Evolutionary conservation across 1,140 invertebrate genomes (phyloP).

Genomic region (Aphelinus atriplicis): DNA sequence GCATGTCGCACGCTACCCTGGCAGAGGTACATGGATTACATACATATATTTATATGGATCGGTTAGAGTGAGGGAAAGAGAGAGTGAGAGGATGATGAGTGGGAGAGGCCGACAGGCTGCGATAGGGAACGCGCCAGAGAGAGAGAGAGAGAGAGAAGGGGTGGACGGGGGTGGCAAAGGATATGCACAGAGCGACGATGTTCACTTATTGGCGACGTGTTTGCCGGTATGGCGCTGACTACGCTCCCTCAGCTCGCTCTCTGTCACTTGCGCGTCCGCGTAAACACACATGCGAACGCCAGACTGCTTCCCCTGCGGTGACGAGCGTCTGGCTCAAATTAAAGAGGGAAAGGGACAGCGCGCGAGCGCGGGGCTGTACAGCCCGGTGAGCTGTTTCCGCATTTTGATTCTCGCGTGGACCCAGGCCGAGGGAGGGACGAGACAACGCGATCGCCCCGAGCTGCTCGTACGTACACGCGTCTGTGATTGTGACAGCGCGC

Average conservation of each 20-base stretch:
- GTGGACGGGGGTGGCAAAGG: conserved; percentile 42
- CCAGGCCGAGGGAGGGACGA: too few relatives aligned
- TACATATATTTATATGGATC: too few relatives aligned
- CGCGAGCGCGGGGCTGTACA: conserved; percentile 3
- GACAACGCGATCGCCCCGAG: not conserved
- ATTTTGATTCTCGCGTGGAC: not conserved
- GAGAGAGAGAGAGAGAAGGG: too few relatives aligned
- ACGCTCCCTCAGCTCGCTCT: too few relatives aligned
- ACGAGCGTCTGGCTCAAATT: conserved; percentile 26
- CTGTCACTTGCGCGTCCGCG: not conserved
- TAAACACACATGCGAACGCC: not conserved
- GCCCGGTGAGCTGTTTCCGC: not conserved
- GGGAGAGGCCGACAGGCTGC: too few relatives aligned
- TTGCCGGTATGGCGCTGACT: conserved; percentile 61
- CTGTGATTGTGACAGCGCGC: conserved; percentile 10
- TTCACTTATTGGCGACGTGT: conserved; percentile 67
- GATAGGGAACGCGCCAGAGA: too few relatives aligned
- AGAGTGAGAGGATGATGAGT: too few relatives aligned
- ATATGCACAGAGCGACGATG: conserved; percentile 63
- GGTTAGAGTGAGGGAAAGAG: too few relatives aligned
- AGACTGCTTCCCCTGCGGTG: too few relatives aligned
- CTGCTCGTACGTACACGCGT: not conserved
- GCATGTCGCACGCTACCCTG: conserved; percentile 45
- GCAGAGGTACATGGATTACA: too few relatives aligned
- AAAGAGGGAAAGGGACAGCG: conserved; percentile 42